A percentile compares a stretch with the other conserved stretches of the same genome.
These are phyloP conservation scores for Gryllus longicercus DNA, from an alignment of 2,888 invertebrate genomes.

Conservation along the genomic window DNA sequence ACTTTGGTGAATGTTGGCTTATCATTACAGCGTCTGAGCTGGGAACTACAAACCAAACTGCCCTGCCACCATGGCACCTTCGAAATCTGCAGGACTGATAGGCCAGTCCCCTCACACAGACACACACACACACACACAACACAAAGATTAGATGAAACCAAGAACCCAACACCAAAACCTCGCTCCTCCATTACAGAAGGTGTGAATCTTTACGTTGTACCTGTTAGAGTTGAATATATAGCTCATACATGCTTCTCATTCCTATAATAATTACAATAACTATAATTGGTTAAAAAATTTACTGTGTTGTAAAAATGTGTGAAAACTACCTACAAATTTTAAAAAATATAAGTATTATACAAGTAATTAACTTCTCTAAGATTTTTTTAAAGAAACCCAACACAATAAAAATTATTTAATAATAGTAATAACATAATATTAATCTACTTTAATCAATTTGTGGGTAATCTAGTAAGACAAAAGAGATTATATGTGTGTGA, in stretches of 20 bases:
- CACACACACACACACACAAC: neutral
- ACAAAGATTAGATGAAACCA: slow-evolving; percentile 17
- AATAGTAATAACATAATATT: slow-evolving; percentile 3
- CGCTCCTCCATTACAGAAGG: slow-evolving; percentile 17
- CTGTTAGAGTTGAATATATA: neutral
- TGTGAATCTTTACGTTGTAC: neutral
- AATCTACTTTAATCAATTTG: slow-evolving; percentile 2
- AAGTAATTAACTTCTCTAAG: neutral
- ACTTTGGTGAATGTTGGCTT: slow-evolving; percentile 17
- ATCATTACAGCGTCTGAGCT: neutral
- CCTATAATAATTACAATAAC: neutral
- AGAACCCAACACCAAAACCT: slow-evolving; percentile 11
- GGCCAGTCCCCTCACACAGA: neutral
- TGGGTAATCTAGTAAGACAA: neutral
- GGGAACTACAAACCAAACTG: neutral
- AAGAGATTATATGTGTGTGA: slow-evolving; percentile 17
- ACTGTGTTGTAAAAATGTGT: slow-evolving; percentile 8
- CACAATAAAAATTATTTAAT: slow-evolving; percentile 4
- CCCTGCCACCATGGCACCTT: neutral
- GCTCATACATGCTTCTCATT: neutral
- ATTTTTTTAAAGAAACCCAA: slow-evolving; percentile 1
- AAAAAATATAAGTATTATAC: neutral
- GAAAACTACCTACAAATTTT: neutral
- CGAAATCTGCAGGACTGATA: neutral
- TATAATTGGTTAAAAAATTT: slow-evolving; percentile 6